These are phyloP conservation scores for Pipra filicauda DNA, from an alignment of 2,113 vertebrate species.

Conservation along the genomic window DNA sequence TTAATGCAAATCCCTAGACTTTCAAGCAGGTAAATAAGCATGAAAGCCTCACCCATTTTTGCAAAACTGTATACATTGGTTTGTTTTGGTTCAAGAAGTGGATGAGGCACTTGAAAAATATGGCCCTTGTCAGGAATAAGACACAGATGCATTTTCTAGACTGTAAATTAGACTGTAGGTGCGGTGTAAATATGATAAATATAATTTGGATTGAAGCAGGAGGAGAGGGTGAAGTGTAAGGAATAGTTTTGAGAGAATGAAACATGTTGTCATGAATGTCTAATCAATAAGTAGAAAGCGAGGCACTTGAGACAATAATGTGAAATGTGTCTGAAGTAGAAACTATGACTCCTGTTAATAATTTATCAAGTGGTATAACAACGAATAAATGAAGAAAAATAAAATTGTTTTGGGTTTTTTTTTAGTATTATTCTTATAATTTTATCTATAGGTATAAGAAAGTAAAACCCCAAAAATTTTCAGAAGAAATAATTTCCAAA, in stretches of 20 bases:
- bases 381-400: not conserved
- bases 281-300: not conserved
- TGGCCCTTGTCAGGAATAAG: not conserved
- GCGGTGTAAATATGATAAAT: not conserved
- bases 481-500: not conserved
- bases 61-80: not conserved
- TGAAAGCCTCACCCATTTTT: constrained; percentile 7
- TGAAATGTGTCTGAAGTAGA: not conserved
- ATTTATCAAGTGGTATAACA: not conserved
- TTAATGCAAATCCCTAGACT: constrained; percentile 41
- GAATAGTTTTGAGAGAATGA: not conserved
- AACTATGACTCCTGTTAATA: not conserved
- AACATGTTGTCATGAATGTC: not conserved
- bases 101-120: not conserved
- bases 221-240: not conserved
- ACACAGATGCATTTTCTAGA: not conserved
- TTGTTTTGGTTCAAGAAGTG: not conserved
- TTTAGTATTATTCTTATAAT: not conserved
- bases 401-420: not conserved
- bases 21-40: constrained; percentile 52
- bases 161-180: not conserved
- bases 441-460: not conserved
- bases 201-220: not conserved
- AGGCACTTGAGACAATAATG: not conserved
- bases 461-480: not conserved